Base-by-base conservation (phyloP, 2,888 invertebrate species). In the Caenorhabditis imperialis region DNA sequence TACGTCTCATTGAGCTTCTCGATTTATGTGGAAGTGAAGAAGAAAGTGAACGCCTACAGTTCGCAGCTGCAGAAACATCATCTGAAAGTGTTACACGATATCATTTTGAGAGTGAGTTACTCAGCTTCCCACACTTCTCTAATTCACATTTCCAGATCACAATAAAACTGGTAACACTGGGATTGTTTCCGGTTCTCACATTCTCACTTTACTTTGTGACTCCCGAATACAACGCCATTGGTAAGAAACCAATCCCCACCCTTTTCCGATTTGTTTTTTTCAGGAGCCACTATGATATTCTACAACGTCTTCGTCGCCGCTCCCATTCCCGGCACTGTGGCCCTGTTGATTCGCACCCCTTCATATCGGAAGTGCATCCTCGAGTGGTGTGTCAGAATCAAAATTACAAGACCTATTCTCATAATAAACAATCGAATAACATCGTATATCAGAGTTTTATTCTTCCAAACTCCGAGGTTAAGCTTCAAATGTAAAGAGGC, bases 301-400 rank as follows among this genome's bases (percentile, higher is more conserved):
- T 55, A 65, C 40, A 65, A 54, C 27, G 40, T 65, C 7, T 65
- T 65, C 23, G 55, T 65, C 2, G 47, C 48, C 20, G 65, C 65
- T 33, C 65, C 65, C 4, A 65, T 65, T 27, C 65, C 65, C 20
- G 65, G 65, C 10, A 65, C 65, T 4, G 35, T 65, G 1, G 33
- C 27, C 1, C 23, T 65, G 25, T 42, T 65, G 10, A 1, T 55
- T 42, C 65, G 57, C 42, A 65, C 48, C 7, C 47, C 55, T 7
- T 8, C 55, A 5, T 65, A 65, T 23, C 30, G 42, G 6, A 40
- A 50, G 10, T 61, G 33, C 27, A 10, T 61, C 1, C 10, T 61
- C 7, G 51, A 42, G 23, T 5, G 23, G 14, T 22, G n/a, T n/a
- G n/a, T n/a, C n/a, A n/a, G n/a, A n/a, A n/a, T n/a, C n/a, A n/a